A percentile compares a stretch with the other conserved stretches of the same genome.
These are phyloP conservation scores for Egretta garzetta DNA, from an alignment of 2,113 vertebrate genomes.

Conservation along the genomic window DNA sequence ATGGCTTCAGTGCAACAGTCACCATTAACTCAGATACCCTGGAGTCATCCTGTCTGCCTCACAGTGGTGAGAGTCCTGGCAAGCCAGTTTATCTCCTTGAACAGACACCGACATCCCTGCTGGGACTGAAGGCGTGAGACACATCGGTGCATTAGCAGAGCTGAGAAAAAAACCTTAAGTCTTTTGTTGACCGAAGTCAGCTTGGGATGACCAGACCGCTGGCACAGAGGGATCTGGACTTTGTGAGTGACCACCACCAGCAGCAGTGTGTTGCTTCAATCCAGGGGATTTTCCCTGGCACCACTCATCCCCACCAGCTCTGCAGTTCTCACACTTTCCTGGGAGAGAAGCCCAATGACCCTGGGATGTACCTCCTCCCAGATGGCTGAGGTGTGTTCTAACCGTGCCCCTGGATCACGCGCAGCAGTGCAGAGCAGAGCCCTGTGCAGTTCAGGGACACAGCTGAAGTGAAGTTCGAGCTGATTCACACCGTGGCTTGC, in stretches of 20 bases:
- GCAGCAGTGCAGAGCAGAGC: too few species aligned
- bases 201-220: neutral
- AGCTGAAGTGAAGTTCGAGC: neutral
- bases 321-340: neutral
- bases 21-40: neutral
- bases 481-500: neutral
- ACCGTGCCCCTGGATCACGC: neutral
- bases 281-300: neutral
- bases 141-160: neutral
- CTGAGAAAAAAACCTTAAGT: neutral
- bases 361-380: neutral
- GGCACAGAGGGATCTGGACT: neutral
- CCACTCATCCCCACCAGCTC: neutral
- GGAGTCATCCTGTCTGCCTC: neutral
- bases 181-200: neutral
- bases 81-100: neutral
- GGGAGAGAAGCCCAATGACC: neutral
- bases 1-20: neutral
- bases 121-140: neutral
- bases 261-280: accelerated
- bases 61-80: neutral
- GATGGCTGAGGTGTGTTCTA: neutral
- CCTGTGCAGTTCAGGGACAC: neutral
- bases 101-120: neutral
- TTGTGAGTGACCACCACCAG: neutral